These are phyloP conservation scores for Bucorvus abyssinicus DNA, from an alignment of 2,797 vertebrate genomes.

Conservation along the genomic window DNA sequence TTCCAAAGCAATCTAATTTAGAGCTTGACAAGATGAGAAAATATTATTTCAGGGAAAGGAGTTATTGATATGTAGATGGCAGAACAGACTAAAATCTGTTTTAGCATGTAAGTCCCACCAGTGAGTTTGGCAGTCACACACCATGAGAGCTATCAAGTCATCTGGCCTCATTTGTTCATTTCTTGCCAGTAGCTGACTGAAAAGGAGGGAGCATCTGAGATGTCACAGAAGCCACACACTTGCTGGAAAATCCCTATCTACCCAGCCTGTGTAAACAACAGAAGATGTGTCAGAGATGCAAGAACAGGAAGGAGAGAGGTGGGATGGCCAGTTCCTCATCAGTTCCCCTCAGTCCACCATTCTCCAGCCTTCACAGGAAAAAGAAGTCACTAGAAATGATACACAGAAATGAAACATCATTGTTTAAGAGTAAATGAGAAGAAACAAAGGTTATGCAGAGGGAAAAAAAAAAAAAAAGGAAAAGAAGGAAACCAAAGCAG, in stretches of 20 bases:
- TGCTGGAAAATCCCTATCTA: background rate
- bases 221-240: background rate
- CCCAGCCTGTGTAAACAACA: background rate
- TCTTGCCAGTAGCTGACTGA: background rate
- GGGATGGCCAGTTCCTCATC: background rate
- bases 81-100: background rate
- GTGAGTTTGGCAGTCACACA: background rate
- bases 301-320: background rate
- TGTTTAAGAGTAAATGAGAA: background rate
- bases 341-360: background rate
- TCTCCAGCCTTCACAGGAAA: background rate
- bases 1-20: background rate
- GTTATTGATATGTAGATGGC: background rate
- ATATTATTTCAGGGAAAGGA: background rate
- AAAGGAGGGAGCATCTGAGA: background rate
- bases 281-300: background rate
- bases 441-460: background rate
- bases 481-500: background rate
- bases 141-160: background rate
- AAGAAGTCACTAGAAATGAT: background rate
- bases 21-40: background rate
- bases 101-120: background rate
- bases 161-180: background rate
- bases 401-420: background rate
- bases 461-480: background rate